Evolutionary conservation across 1,140 invertebrate species (phyloP).

Genomic region (Choristoneura fumiferana): DNA sequence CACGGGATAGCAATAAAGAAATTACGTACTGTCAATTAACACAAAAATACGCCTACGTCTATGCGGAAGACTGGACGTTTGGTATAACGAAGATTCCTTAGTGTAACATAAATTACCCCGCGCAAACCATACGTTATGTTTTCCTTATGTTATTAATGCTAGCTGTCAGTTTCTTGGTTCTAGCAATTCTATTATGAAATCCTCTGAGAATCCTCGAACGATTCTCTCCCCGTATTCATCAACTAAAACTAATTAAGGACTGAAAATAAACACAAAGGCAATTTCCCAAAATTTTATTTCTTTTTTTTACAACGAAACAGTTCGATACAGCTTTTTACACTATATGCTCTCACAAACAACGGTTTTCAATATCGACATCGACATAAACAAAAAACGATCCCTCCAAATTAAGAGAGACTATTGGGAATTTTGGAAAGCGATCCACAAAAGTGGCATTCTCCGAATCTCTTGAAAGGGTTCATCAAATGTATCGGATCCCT

Average conservation of each 20-base stretch:
- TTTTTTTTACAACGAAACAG: conserved; percentile 17
- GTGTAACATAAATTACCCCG: background rate
- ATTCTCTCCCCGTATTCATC: too few relatives aligned
- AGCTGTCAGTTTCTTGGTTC: background rate
- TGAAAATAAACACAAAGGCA: too few relatives aligned
- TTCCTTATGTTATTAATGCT: conserved; percentile 13
- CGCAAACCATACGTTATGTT: conserved; percentile 15
- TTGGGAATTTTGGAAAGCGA: background rate
- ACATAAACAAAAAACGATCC: too few relatives aligned
- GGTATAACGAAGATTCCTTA: conserved; percentile 7
- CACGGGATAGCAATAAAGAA: too few relatives aligned
- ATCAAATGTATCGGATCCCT: background rate
- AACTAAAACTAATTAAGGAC: too few relatives aligned
- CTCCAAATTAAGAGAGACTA: too few relatives aligned
- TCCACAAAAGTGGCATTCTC: background rate
- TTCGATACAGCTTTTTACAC: conserved; percentile 12
- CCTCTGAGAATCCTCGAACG: background rate
- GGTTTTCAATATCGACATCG: too few relatives aligned
- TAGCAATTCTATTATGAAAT: conserved; percentile 3
- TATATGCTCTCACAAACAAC: background rate
- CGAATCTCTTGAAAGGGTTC: conserved; percentile 1
- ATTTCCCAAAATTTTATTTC: conserved; percentile 14
- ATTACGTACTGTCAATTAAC: too few relatives aligned
- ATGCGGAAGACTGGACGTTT: too few relatives aligned
- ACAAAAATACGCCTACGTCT: too few relatives aligned